phyloP scores from a whole-genome alignment of 2,888 invertebrate genomes.

The Leptopilina myrica region DNA sequence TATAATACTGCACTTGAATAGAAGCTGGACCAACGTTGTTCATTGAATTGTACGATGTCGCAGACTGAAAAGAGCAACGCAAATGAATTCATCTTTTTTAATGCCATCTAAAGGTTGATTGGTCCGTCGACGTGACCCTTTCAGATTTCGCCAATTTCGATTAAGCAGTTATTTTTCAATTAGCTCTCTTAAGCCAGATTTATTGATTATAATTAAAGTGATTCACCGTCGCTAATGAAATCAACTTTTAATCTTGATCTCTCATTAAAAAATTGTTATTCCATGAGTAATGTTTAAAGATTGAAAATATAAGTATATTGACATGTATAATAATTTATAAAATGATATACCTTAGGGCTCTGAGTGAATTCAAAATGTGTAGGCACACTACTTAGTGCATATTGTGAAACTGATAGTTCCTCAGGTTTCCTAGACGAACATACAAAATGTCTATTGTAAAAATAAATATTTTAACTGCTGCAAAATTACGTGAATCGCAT shows the following conservation, averaged over 20 bases:
- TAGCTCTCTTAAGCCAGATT: no score
- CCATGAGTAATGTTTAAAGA: no score
- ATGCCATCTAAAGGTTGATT: neutral
- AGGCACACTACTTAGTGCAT: slow-evolving; percentile 73
- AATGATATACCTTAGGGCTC: slow-evolving; percentile 74
- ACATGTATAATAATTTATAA: slow-evolving; percentile 29
- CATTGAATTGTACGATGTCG: slow-evolving; percentile 71
- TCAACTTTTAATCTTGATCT: no score
- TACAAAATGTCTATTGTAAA: neutral
- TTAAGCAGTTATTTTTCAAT: no score
- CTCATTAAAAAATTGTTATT: no score
- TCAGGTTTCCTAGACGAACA: slow-evolving; percentile 77
- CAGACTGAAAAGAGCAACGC: slow-evolving; percentile 64
- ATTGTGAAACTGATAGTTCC: slow-evolving; percentile 73
- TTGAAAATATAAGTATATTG: slow-evolving; percentile 12
- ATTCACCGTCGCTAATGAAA: no score
- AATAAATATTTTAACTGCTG: neutral
- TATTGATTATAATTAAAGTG: no score
- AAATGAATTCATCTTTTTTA: neutral
- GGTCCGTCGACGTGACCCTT: no score
- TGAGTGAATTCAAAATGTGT: slow-evolving; percentile 72
- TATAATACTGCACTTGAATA: slow-evolving; percentile 81
- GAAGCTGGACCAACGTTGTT: slow-evolving; percentile 79
- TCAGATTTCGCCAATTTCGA: no score
- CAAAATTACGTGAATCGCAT: slow-evolving; percentile 48